phyloP scores from a whole-genome alignment of 1,140 invertebrate genomes.

The Drusus annulatus region DNA sequence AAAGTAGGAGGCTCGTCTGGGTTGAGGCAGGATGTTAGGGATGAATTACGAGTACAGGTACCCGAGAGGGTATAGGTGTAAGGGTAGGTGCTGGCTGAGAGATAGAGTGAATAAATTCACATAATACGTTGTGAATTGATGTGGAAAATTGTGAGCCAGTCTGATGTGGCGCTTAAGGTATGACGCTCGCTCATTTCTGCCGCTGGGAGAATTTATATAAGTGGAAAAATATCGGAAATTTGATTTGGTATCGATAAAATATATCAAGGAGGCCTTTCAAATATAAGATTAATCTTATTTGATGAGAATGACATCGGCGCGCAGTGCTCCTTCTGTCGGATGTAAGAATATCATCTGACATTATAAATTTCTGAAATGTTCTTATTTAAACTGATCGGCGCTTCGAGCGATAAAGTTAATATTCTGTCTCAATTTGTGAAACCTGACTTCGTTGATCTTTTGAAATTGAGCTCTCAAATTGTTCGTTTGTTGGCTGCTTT shows the following conservation, averaged over 20 bases:
- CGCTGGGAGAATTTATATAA: slow-evolving; percentile 48
- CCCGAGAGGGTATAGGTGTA: slow-evolving; percentile 36
- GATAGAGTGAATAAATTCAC: slow-evolving; percentile 57
- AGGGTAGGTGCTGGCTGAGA: slow-evolving; percentile 41
- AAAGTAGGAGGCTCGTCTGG: neutral
- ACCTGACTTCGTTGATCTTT: too few relatives aligned
- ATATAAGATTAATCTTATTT: slow-evolving; percentile 33
- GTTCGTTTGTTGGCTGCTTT: too few relatives aligned
- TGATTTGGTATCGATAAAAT: slow-evolving; percentile 42
- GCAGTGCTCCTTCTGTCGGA: slow-evolving; percentile 15
- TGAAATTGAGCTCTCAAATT: too few relatives aligned
- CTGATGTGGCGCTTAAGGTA: slow-evolving; percentile 46
- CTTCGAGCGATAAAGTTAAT: too few relatives aligned
- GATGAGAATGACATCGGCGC: slow-evolving; percentile 28
- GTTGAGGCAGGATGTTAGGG: slow-evolving; percentile 1
- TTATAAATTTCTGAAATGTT: neutral
- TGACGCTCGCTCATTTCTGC: slow-evolving; percentile 35
- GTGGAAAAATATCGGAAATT: slow-evolving; percentile 47
- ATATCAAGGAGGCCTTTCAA: slow-evolving; percentile 26
- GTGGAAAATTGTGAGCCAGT: slow-evolving; percentile 54
- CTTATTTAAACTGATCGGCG: too few relatives aligned
- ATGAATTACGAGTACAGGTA: slow-evolving; percentile 47
- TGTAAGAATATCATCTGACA: neutral
- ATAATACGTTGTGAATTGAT: slow-evolving; percentile 56
- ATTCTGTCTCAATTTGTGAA: too few relatives aligned